Evolutionary conservation across 2,113 vertebrate species (phyloP), one percentile per base, ranked within the genome.

Genomic region (Silurus asotus): DNA sequence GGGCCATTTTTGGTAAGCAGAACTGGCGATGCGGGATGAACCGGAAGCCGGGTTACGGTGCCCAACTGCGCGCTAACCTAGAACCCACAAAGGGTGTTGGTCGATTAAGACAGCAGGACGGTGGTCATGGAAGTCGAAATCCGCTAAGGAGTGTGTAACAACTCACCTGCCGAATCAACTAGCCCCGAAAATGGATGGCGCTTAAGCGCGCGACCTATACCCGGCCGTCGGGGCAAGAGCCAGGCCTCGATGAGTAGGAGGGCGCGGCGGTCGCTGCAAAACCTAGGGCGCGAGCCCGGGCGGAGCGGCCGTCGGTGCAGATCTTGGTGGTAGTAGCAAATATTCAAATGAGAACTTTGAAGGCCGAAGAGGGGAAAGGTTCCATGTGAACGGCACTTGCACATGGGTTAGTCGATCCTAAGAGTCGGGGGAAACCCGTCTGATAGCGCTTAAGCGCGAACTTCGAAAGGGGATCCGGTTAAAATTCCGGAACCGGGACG

Each of bases 311-410:
- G 55, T 76, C 55, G 88, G 88, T 87, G 88, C 88, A 89, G 87
- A 87, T 90, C 89, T 90, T 88, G 86, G 83, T 89, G 88, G 81
- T 81, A 84, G 87, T 81, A 88, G 87, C 82, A 84, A 87, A 79
- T 80, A 70, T 74, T 84, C 70, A 79, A 87, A 83, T 70, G 84
- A 83, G 81, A 83, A 28, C 81, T 83, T 87, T 86, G 79, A 82
- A 82, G 79, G 85, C 85, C 55, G 23, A 90, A 89, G 89, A 76
- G 69, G 82, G 88, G 62, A 23, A 75, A 20, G 85, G 88, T 84
- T 92, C 84, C 87, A 88, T 81, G 79, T 84, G 88, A 88, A 86
- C 75, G 88, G 86, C 87, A 89, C 37, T 82, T 84, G 87, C 69
- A 79, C 84, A 78, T 78, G 79, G 88, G 84, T 80, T 45, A 80